Evolutionary conservation across 2,888 invertebrate genomes (phyloP).

Genomic region (Tuberolachnus salignus): DNA sequence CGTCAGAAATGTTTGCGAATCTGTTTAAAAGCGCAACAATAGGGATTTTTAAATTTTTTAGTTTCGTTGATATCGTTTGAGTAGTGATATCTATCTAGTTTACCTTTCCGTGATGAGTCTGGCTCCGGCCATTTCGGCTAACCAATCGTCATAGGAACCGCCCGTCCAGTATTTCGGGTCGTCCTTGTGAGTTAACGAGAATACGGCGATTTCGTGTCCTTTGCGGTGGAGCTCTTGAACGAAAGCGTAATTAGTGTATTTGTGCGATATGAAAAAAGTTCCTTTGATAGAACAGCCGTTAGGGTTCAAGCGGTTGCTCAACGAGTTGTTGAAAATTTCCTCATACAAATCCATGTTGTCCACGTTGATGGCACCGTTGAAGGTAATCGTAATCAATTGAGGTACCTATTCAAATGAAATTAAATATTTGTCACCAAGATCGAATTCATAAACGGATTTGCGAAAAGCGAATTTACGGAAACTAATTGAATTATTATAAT

Average conservation of each 20-base stretch:
- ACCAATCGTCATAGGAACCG: slow-evolving; percentile 88
- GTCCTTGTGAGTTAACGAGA: slow-evolving; percentile 90
- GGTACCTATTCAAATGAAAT: slow-evolving; percentile 67
- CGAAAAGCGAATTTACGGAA: too few species aligned
- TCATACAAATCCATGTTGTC: slow-evolving; percentile 92
- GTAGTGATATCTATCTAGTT: background rate
- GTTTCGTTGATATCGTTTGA: background rate
- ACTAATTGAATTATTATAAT: too few species aligned
- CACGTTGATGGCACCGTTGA: slow-evolving; percentile 90
- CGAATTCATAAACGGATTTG: background rate
- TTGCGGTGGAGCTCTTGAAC: slow-evolving; percentile 86
- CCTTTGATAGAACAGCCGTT: slow-evolving; percentile 88
- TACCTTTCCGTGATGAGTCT: slow-evolving; percentile 80
- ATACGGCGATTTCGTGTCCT: slow-evolving; percentile 90
- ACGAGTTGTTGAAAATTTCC: slow-evolving; percentile 82
- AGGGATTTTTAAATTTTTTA: background rate
- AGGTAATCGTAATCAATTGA: slow-evolving; percentile 91
- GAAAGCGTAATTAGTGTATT: slow-evolving; percentile 89
- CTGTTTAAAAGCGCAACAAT: background rate
- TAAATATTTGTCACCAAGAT: background rate
- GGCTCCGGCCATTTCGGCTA: slow-evolving; percentile 92
- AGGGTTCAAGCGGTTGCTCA: slow-evolving; percentile 76
- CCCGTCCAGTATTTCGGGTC: slow-evolving; percentile 89
- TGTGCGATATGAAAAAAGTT: slow-evolving; percentile 90
- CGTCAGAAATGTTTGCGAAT: slow-evolving; percentile 92